Conservation (phyloP, 2,797 vertebrate species). For the Rhadinocentrus ornatus region DNA sequence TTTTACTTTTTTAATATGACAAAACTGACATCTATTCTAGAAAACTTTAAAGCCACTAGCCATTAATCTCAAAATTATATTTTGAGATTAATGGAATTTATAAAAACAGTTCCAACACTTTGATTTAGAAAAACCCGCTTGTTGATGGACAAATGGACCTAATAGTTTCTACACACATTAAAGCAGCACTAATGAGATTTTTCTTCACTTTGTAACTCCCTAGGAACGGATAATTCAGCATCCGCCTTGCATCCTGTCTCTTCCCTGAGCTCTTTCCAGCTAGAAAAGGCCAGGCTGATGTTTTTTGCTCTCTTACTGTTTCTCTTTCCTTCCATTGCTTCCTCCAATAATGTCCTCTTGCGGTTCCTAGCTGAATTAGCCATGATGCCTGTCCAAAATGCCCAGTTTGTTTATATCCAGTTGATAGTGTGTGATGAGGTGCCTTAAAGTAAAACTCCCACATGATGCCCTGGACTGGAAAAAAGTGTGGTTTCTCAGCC, state of each 20-base stretch:
- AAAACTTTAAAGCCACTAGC: neutral
- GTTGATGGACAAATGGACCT: neutral
- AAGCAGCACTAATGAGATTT: neutral
- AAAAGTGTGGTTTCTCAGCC: neutral
- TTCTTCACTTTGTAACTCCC: neutral
- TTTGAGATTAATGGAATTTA: neutral
- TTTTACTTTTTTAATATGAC: neutral
- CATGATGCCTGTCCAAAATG: neutral
- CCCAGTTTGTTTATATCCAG: neutral
- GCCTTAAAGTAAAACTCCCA: neutral
- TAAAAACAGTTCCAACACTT: neutral
- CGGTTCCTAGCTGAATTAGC: too few species aligned
- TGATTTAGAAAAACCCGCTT: slow-evolving; percentile 7
- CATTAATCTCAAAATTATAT: neutral
- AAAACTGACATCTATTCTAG: neutral
- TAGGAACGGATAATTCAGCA: too few species aligned
- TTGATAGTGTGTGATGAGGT: neutral
- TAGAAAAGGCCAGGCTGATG: too few species aligned
- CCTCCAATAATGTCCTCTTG: too few species aligned
- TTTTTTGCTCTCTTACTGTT: too few species aligned
- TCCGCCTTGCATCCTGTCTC: too few species aligned
- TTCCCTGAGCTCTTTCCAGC: too few species aligned
- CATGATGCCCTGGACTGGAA: neutral
- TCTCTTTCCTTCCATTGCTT: too few species aligned
- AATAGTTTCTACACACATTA: neutral